These are phyloP conservation scores for Cynoglossus semilaevis DNA, from an alignment of 2,113 vertebrate genomes.

Conservation along the genomic window DNA sequence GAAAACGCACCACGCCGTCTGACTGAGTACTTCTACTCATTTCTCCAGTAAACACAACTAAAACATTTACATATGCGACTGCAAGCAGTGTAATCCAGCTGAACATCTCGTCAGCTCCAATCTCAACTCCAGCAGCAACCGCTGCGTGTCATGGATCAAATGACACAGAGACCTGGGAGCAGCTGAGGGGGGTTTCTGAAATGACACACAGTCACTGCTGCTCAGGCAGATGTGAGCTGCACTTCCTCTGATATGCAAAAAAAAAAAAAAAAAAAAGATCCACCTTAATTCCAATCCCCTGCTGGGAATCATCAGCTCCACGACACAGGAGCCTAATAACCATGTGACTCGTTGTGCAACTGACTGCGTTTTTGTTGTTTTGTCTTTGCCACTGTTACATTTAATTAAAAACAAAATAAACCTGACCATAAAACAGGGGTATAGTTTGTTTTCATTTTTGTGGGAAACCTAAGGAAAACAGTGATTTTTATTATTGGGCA, in stretches of 20 bases:
- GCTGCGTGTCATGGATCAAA: slow-evolving; percentile 58
- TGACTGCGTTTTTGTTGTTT: neutral
- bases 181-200: slow-evolving; percentile 51
- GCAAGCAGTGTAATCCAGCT: slow-evolving; percentile 26
- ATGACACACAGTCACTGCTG: slow-evolving; percentile 63
- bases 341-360: slow-evolving; percentile 1
- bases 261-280: slow-evolving; percentile 24
- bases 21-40: too few species aligned
- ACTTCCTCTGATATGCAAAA: slow-evolving; percentile 51
- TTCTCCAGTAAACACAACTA: slow-evolving; percentile 13
- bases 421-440: neutral
- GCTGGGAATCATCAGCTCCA: slow-evolving; percentile 36
- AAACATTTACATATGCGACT: slow-evolving; percentile 34
- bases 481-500: too few species aligned
- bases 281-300: slow-evolving; percentile 36
- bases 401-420: neutral
- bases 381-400: neutral
- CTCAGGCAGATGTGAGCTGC: slow-evolving; percentile 64
- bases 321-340: slow-evolving; percentile 23
- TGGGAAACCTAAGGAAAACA: too few species aligned
- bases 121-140: slow-evolving; percentile 37
- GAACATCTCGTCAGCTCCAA: slow-evolving; percentile 47
- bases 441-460: too few species aligned
- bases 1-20: too few species aligned
- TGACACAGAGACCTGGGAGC: slow-evolving; percentile 45